Conservation (phyloP, 1,140 invertebrate species). For the Zaprionus kolodkinae region DNA sequence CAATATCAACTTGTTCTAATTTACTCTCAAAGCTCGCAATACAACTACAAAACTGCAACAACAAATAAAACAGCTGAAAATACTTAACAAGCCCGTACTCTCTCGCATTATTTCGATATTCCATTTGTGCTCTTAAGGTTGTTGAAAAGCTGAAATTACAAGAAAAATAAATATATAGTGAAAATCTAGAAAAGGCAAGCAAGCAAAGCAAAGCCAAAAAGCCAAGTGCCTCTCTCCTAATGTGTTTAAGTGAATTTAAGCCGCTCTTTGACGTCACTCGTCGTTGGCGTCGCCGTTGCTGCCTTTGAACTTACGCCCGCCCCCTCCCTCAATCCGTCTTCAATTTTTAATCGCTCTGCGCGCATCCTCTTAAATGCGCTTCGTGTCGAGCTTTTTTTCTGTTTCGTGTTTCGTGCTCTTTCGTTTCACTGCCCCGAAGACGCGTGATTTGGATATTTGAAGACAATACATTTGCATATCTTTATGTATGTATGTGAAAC, state of each 20-base stretch:
- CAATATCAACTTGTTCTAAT: slow-evolving; percentile 40
- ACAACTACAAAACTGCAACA: slow-evolving; percentile 16
- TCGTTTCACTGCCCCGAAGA: slow-evolving; percentile 30
- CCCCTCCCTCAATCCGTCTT: not conserved
- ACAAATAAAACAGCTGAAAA: slow-evolving; percentile 54
- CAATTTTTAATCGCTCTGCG: slow-evolving; percentile 46
- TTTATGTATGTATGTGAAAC: slow-evolving; percentile 18
- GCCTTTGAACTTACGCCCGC: not conserved
- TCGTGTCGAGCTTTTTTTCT: slow-evolving; percentile 36
- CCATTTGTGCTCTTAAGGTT: slow-evolving; percentile 74
- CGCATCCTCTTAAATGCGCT: slow-evolving; percentile 51
- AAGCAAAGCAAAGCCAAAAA: slow-evolving; percentile 35
- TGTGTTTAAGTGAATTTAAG: slow-evolving; percentile 63
- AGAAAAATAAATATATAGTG: slow-evolving; percentile 22
- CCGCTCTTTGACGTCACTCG: slow-evolving; percentile 49
- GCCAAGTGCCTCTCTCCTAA: slow-evolving; percentile 52
- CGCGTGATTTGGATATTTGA: slow-evolving; percentile 37
- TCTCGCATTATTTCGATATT: slow-evolving; percentile 52
- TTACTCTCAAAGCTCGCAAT: slow-evolving; percentile 20
- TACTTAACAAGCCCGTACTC: slow-evolving; percentile 24
- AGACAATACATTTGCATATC: slow-evolving; percentile 17
- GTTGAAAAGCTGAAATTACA: slow-evolving; percentile 34
- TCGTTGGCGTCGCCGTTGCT: slow-evolving; percentile 16
- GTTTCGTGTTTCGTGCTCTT: slow-evolving; percentile 15
- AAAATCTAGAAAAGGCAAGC: slow-evolving; percentile 26